phyloP scores from a whole-genome alignment of 2,888 invertebrate species.

The Tenthredo scrophulariae region DNA sequence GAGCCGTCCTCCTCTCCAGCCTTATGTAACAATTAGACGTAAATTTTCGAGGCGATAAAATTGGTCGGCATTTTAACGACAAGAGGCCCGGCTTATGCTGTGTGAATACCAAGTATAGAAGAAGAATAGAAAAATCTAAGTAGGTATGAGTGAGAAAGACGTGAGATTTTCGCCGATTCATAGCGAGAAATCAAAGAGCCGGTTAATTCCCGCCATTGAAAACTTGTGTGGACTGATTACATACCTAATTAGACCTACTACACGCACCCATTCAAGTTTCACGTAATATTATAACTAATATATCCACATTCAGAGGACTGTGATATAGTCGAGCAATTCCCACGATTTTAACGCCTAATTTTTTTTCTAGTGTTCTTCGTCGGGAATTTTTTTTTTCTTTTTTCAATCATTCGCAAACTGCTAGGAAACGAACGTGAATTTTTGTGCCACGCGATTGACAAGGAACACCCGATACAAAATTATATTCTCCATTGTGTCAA shows the following conservation, averaged over 20 bases:
- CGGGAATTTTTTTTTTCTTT: background rate
- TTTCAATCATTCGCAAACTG: background rate
- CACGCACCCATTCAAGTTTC: background rate
- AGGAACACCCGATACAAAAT: background rate
- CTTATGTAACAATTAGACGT: background rate
- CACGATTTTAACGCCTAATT: slow-evolving; percentile 26
- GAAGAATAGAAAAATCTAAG: background rate
- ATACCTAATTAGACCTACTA: slow-evolving; percentile 4
- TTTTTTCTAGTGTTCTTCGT: background rate
- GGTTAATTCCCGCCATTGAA: background rate
- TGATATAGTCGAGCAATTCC: background rate
- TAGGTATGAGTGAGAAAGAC: background rate
- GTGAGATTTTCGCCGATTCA: background rate
- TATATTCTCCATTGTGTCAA: background rate
- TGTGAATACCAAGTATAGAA: background rate
- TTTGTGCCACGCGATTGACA: background rate
- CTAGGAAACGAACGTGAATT: background rate
- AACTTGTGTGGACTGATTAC: slow-evolving; percentile 22
- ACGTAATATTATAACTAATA: slow-evolving; percentile 10
- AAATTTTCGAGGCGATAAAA: slow-evolving; percentile 5
- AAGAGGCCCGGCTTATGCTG: no score
- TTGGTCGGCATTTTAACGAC: background rate
- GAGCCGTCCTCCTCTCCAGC: background rate
- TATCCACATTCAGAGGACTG: background rate
- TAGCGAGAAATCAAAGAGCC: slow-evolving; percentile 37